phyloP scores from a whole-genome alignment of 2,888 invertebrate genomes.

The Chironomus riparius region DNA sequence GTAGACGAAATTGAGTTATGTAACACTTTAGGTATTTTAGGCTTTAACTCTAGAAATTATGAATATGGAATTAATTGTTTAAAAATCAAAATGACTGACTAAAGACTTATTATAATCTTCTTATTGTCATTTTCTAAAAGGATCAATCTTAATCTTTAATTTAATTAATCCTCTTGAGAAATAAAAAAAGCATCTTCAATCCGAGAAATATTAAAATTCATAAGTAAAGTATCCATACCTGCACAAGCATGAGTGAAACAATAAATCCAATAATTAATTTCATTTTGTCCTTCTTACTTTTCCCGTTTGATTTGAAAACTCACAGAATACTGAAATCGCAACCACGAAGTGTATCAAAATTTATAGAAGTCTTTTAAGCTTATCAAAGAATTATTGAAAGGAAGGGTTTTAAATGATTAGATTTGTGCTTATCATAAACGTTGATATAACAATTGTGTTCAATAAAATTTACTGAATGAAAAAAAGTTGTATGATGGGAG shows the following conservation, averaged over 20 bases:
- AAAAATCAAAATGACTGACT: too few species aligned
- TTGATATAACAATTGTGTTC: background rate
- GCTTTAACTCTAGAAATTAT: too few species aligned
- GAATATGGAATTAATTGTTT: too few species aligned
- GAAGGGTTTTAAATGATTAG: background rate
- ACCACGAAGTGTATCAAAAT: background rate
- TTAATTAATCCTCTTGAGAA: too few species aligned
- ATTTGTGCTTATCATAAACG: background rate
- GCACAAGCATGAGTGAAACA: background rate
- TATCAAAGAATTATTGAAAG: background rate
- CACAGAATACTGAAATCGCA: background rate
- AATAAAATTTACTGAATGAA: too few species aligned
- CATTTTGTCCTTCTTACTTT: conserved; percentile 1
- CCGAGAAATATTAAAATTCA: background rate
- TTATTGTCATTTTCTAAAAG: too few species aligned
- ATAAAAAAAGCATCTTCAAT: too few species aligned
- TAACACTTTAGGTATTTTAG: too few species aligned
- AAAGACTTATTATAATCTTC: too few species aligned
- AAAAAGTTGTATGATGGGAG: too few species aligned
- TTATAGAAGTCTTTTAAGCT: background rate
- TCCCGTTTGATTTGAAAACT: background rate
- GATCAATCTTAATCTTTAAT: too few species aligned
- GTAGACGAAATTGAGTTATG: too few species aligned
- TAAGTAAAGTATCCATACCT: background rate
- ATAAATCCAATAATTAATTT: conserved; percentile 14